phyloP scores from a whole-genome alignment of 2,888 invertebrate genomes.

The Ephialtes manifestator region DNA sequence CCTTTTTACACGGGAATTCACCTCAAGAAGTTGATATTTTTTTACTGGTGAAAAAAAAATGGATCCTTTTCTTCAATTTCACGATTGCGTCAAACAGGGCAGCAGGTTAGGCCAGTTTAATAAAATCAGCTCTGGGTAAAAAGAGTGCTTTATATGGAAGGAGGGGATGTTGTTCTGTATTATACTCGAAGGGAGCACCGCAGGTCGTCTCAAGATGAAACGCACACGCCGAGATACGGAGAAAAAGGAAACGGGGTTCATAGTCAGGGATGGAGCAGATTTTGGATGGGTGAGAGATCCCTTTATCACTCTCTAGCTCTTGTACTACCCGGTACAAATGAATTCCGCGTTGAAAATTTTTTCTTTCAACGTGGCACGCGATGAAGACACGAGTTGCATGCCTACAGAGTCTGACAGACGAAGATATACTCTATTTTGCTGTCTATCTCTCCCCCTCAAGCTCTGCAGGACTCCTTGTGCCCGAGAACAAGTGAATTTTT shows the following conservation, averaged over 20 bases:
- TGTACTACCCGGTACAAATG: slow-evolving; percentile 56
- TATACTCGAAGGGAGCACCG: slow-evolving; percentile 59
- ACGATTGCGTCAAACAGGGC: slow-evolving; percentile 34
- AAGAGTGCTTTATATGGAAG: slow-evolving; percentile 1
- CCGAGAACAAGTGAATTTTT: slow-evolving; percentile 59
- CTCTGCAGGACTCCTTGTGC: slow-evolving; percentile 32
- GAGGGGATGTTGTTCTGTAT: slow-evolving; percentile 60
- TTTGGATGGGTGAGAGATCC: slow-evolving; percentile 49
- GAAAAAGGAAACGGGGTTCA: slow-evolving; percentile 32
- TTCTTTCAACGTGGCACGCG: slow-evolving; percentile 50
- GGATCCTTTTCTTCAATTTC: neutral
- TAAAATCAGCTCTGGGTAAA: slow-evolving; percentile 74
- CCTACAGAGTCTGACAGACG: neutral
- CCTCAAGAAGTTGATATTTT: neutral
- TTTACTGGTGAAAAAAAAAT: neutral
- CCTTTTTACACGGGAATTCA: too few relatives aligned
- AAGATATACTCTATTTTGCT: slow-evolving; percentile 21
- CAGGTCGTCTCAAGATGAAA: slow-evolving; percentile 67
- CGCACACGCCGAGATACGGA: slow-evolving; percentile 55
- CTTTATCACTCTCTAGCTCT: slow-evolving; percentile 57
- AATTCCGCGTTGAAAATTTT: slow-evolving; percentile 56
- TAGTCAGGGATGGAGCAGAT: slow-evolving; percentile 49
- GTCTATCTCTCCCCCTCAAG: slow-evolving; percentile 42
- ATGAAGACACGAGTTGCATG: slow-evolving; percentile 48
- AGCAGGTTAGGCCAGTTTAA: slow-evolving; percentile 75